phyloP scores from a whole-genome alignment of 1,140 invertebrate genomes.

The Anastrepha ludens region DNA sequence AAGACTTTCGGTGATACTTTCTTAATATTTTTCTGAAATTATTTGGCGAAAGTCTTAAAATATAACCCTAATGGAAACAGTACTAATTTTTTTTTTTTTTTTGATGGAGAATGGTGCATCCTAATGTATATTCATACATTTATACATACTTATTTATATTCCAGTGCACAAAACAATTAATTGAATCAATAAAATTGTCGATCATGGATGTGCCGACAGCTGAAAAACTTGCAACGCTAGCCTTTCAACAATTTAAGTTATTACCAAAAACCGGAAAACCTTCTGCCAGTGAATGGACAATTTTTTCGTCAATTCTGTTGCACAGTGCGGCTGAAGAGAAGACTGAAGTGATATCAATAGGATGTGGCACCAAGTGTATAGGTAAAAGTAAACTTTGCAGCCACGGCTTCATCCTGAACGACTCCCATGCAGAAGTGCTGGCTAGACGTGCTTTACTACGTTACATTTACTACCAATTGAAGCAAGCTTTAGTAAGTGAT shows the following conservation, averaged over 20 bases:
- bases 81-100: too few relatives aligned
- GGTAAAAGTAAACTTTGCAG: constrained; percentile 80
- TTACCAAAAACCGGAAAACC: constrained; percentile 90
- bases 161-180: too few relatives aligned
- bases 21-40: too few relatives aligned
- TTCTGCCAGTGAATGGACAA: constrained; percentile 87
- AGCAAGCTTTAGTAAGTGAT: constrained; percentile 61
- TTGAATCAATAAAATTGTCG: too few relatives aligned
- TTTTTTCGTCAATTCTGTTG: constrained; percentile 84
- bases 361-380: constrained; percentile 94
- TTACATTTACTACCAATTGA: constrained; percentile 80
- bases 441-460: constrained; percentile 87
- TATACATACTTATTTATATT: too few relatives aligned
- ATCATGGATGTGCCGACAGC: background rate
- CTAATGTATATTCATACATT: background rate
- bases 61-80: too few relatives aligned
- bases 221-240: constrained; percentile 74
- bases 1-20: too few relatives aligned
- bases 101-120: background rate
- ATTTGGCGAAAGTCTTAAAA: too few relatives aligned
- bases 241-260: constrained; percentile 78
- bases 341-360: constrained; percentile 84
- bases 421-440: constrained; percentile 94
- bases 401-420: constrained; percentile 85
- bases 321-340: constrained; percentile 66